Evolutionary conservation across 2,113 vertebrate species (phyloP).

Genomic region (Heterotilapia buettikoferi): DNA sequence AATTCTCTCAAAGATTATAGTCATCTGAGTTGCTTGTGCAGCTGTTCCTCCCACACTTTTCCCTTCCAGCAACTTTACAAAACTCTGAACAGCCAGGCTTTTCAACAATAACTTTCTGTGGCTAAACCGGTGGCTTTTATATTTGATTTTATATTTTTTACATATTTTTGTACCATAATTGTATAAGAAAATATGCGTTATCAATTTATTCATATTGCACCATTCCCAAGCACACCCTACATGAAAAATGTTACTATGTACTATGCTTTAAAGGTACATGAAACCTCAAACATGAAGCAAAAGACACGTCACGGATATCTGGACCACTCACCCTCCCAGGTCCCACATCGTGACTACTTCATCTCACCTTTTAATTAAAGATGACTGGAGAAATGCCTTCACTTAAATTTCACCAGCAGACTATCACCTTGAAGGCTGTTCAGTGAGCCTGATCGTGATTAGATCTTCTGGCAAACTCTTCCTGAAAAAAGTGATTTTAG

Average conservation of each 20-base stretch:
- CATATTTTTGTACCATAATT: background rate
- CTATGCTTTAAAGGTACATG: background rate
- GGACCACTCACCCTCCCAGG: background rate
- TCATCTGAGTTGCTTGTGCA: background rate
- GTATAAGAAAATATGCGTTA: background rate
- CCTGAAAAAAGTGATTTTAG: background rate
- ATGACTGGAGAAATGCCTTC: conserved; percentile 13
- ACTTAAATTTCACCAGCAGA: background rate
- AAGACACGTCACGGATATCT: background rate
- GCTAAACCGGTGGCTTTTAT: background rate
- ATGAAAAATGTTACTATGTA: background rate
- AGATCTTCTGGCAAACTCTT: background rate
- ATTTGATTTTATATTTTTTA: background rate
- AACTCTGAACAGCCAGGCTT: background rate
- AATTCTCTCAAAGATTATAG: background rate
- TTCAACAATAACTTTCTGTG: background rate
- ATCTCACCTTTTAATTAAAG: conserved; percentile 43
- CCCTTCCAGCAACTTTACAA: background rate
- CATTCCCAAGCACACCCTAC: background rate
- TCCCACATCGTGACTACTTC: conserved; percentile 22
- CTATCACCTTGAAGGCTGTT: conserved; percentile 46
- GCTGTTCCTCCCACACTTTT: background rate
- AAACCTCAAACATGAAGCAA: background rate
- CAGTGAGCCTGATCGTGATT: conserved; percentile 14
- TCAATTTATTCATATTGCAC: background rate